Evolutionary conservation across 2,113 vertebrate genomes (phyloP).

Genomic region (Calypte anna): DNA sequence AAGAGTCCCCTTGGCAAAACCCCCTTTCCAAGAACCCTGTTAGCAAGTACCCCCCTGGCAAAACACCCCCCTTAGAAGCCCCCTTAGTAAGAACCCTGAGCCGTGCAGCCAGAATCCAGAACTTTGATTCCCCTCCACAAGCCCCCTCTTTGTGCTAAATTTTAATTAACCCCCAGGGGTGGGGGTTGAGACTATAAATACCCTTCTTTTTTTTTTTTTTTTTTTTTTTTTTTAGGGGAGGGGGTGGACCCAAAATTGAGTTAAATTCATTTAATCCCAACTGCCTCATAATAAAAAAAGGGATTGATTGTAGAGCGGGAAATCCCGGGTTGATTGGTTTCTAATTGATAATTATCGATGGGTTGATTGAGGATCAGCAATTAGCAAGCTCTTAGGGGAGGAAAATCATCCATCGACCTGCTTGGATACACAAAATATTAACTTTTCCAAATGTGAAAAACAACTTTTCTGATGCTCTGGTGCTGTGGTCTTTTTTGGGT

Average conservation of each 20-base stretch:
- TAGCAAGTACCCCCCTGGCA: too few relatives aligned
- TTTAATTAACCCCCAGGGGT: constrained; percentile 76
- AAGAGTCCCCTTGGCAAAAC: not conserved
- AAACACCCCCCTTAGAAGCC: not conserved
- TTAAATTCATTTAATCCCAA: not conserved
- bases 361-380: not conserved
- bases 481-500: not conserved
- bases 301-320: not conserved
- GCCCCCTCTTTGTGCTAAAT: constrained; percentile 80
- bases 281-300: not conserved
- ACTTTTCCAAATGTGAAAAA: not conserved
- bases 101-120: constrained; percentile 75
- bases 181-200: constrained; percentile 78
- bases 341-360: not conserved
- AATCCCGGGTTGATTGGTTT: not conserved
- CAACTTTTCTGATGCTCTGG: not conserved
- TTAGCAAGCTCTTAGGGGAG: too few relatives aligned
- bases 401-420: too few relatives aligned
- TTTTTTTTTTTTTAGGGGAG: not conserved
- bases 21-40: not conserved
- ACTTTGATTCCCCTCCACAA: constrained; percentile 83
- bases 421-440: not conserved
- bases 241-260: not conserved
- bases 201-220: constrained; percentile 38
- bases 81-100: constrained; percentile 47